Base-by-base conservation (phyloP, 2,797 vertebrate genomes). In the Pithecia hirsuta region DNA sequence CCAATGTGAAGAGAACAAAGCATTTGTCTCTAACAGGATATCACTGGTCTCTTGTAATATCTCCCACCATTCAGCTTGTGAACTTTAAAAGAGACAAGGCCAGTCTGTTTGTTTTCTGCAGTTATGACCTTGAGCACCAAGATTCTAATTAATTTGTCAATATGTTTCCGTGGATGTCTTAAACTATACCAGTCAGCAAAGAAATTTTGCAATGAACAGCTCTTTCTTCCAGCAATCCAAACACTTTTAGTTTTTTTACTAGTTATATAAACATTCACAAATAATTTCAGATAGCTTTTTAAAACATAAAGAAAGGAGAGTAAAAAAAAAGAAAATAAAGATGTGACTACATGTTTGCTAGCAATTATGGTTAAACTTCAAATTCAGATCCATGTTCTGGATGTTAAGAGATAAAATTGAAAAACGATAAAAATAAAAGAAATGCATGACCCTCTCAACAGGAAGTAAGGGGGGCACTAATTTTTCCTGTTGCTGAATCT, bases 41-140 rank as follows among this genome's bases (percentile, higher is more conserved):
- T 36, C 4, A 22, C 19, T 75, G 80, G 22, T 30, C 46, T 59
- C 6, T 41, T 79, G 8, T 74, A 93, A 52, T 61, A 50, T 48
- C 33, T n/a, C 24, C 12, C 13, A 79, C 28, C 44, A n/a, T 59
- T 48, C 64, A 95, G 30, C 52, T 3, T 50, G 26, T 70, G 44
- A 92, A 55, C 39, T 64, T 89, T 67, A 57, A 88, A 92, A 50
- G 7, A 80, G 30, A 83, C 30, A 14, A 72, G 67, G 28, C 20
- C 44, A 9, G 28, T 82, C n/a, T 22, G 14, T 55, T n/a, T 75
- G 12, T 15, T 80, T 78, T 28, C 52, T 75, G 19, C 12, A 44
- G 44, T 79, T 85, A 74, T 89, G 85, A 92, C 84, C 81, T 96
- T 95, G 81, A 92, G n/a, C 10, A 57, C 50, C 61, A 92, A 76